phyloP scores from a whole-genome alignment of 2,797 vertebrate species.

The Sitta carolinensis region DNA sequence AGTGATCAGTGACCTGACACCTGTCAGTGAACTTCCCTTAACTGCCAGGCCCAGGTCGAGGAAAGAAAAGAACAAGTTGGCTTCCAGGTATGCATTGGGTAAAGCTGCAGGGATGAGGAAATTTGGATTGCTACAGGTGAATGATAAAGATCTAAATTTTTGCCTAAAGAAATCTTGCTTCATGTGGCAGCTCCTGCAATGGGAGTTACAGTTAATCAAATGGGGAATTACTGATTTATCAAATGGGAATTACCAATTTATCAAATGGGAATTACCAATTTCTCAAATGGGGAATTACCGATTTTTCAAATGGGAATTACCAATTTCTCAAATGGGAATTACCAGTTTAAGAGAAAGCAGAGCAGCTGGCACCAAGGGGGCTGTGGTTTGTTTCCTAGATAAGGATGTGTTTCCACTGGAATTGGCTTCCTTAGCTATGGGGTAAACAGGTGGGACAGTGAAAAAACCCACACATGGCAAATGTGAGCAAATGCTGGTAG shows the following conservation, averaged over 20 bases:
- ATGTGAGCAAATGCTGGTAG: background rate
- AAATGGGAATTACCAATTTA: background rate
- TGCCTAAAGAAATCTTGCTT: conserved; percentile 15
- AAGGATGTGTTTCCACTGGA: background rate
- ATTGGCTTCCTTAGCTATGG: background rate
- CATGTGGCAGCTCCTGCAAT: background rate
- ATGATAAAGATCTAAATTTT: background rate
- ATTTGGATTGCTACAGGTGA: background rate
- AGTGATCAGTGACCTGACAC: conserved; percentile 97
- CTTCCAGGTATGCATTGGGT: conserved; percentile 85
- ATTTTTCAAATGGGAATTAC: background rate
- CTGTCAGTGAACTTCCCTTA: conserved; percentile 95
- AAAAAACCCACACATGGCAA: background rate
- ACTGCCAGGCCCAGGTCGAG: conserved; percentile 94
- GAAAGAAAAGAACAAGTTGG: conserved; percentile 98
- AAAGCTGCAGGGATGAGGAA: background rate
- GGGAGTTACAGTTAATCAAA: background rate
- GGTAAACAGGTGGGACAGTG: background rate
- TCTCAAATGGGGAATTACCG: background rate
- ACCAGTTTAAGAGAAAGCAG: background rate
- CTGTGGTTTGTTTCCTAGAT: background rate
- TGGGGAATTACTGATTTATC: background rate
- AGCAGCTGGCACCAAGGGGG: background rate
- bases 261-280: background rate
- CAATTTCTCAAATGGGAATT: background rate